These are phyloP conservation scores for Horisme vitalbata DNA, from an alignment of 2,888 invertebrate species.

Conservation along the genomic window DNA sequence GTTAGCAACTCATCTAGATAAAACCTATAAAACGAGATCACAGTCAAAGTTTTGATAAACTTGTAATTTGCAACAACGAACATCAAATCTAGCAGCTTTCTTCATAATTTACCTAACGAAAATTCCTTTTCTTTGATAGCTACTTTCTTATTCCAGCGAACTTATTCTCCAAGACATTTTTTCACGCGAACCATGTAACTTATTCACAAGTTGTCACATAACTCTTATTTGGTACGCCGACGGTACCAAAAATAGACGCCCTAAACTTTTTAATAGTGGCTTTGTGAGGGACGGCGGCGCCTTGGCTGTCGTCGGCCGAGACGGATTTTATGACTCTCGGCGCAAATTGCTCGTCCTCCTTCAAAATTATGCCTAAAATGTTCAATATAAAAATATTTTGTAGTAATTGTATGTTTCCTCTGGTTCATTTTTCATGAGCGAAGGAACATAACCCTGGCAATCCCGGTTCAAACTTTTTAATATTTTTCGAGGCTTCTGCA, in stretches of 20 bases:
- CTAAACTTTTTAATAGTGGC: constrained; percentile 74
- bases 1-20: too few relatives aligned
- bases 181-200: constrained; percentile 41
- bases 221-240: constrained; percentile 45
- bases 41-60: too few relatives aligned
- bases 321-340: constrained; percentile 72
- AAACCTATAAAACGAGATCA: too few relatives aligned
- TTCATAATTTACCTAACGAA: constrained; percentile 1
- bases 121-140: constrained; percentile 9
- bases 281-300: constrained; percentile 60
- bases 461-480: too few relatives aligned
- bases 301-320: constrained; percentile 57
- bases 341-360: constrained; percentile 70
- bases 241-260: constrained; percentile 72
- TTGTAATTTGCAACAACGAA: constrained; percentile 27
- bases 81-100: not conserved
- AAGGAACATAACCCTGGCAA: too few relatives aligned
- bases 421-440: constrained; percentile 9
- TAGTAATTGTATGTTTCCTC: constrained; percentile 7
- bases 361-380: constrained; percentile 50
- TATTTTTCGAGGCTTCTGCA: too few relatives aligned
- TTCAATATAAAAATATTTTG: constrained; percentile 24
- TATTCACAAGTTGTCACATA: constrained; percentile 67
- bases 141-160: constrained; percentile 17
- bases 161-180: constrained; percentile 33